These are phyloP conservation scores for Watsonalla cultraria DNA, from an alignment of 2,888 invertebrate species.

Conservation along the genomic window DNA sequence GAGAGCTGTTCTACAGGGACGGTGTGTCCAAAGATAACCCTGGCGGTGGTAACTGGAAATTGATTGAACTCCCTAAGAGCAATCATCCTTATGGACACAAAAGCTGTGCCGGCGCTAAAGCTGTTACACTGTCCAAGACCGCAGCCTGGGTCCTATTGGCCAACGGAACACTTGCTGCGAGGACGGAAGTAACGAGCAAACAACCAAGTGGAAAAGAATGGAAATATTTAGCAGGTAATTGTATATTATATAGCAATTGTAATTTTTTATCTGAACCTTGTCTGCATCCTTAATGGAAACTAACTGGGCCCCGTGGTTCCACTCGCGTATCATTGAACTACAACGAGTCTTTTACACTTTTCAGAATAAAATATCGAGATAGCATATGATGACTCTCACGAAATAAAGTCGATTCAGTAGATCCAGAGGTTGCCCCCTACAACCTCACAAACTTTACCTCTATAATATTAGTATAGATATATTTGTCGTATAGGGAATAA, in stretches of 20 bases:
- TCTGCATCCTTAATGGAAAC: too few relatives aligned
- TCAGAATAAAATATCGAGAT: too few relatives aligned
- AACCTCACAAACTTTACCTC: too few relatives aligned
- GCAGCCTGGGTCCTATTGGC: constrained; percentile 91
- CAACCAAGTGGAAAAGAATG: constrained; percentile 92
- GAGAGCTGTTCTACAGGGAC: constrained; percentile 88
- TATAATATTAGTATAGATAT: too few relatives aligned
- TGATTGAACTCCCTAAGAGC: constrained; percentile 82
- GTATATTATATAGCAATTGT: constrained; percentile 1
- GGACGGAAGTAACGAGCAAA: constrained; percentile 85
- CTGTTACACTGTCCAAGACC: constrained; percentile 84
- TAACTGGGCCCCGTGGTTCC: too few relatives aligned
- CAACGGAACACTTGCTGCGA: constrained; percentile 84
- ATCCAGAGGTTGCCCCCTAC: too few relatives aligned
- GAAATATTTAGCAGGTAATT: constrained; percentile 80
- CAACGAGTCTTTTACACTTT: too few relatives aligned
- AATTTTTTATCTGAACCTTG: background rate
- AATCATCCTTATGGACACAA: constrained; percentile 51
- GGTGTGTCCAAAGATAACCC: constrained; percentile 85
- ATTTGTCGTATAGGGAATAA: too few relatives aligned
- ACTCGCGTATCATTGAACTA: too few relatives aligned
- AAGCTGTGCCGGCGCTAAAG: constrained; percentile 77
- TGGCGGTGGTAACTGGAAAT: constrained; percentile 85
- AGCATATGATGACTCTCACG: too few relatives aligned
- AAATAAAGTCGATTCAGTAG: too few relatives aligned